Evolutionary conservation across 2,888 invertebrate species (phyloP).

Genomic region (Aporophyla nigra): DNA sequence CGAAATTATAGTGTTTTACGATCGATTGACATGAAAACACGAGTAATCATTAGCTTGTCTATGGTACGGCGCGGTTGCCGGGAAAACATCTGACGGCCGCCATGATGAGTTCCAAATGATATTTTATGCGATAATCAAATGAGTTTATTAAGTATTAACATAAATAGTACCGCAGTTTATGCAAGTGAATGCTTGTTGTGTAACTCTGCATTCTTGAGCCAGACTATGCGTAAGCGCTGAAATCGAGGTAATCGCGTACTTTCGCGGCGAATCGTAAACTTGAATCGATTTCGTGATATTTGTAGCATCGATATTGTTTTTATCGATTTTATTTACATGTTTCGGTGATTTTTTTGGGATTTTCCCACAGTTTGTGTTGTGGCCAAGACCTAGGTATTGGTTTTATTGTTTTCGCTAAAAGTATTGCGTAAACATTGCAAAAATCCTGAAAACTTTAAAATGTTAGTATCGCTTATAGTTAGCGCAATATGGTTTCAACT

Average conservation of each 20-base stretch:
- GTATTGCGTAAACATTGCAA: neutral
- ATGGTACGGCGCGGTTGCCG: constrained; percentile 48
- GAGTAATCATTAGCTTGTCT: constrained; percentile 57
- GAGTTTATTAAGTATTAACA: constrained; percentile 64
- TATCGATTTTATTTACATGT: constrained; percentile 46
- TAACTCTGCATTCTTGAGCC: constrained; percentile 81
- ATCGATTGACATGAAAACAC: constrained; percentile 59
- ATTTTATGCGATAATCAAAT: constrained; percentile 67
- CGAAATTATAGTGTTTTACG: constrained; percentile 61
- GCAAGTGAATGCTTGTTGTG: constrained; percentile 79
- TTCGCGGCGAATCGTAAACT: constrained; percentile 72
- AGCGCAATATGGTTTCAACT: too few species aligned
- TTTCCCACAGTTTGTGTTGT: constrained; percentile 18
- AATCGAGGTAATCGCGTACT: constrained; percentile 69
- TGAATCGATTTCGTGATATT: constrained; percentile 68
- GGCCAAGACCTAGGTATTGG: constrained; percentile 19
- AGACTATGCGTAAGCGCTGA: constrained; percentile 81
- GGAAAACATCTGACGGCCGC: constrained; percentile 55
- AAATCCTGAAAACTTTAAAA: too few species aligned
- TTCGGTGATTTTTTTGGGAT: constrained; percentile 13
- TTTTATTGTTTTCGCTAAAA: constrained; percentile 8
- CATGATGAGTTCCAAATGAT: constrained; percentile 63
- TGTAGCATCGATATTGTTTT: constrained; percentile 62
- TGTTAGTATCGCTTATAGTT: too few species aligned
- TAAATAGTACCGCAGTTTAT: constrained; percentile 68